These are phyloP conservation scores for Bugula neritina DNA, from an alignment of 2,888 invertebrate genomes.

Conservation along the genomic window DNA sequence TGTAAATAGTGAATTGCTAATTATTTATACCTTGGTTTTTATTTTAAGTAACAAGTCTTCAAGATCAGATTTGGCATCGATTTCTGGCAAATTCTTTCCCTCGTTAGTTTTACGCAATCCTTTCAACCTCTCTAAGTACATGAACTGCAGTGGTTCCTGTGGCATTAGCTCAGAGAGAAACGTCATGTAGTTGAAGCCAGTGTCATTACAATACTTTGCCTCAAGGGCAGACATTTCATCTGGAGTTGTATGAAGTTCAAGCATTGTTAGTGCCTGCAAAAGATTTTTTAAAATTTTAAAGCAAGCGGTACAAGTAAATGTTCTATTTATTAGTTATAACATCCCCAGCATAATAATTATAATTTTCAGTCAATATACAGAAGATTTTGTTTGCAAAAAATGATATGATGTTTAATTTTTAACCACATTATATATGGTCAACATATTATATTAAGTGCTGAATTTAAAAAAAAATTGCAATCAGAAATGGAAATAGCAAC, in stretches of 20 bases:
- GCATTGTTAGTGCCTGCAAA: constrained; percentile 39
- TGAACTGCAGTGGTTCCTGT: constrained; percentile 36
- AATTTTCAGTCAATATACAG: too few species aligned
- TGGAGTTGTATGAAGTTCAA: constrained; percentile 44
- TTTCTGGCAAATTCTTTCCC: constrained; percentile 36
- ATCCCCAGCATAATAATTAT: too few species aligned
- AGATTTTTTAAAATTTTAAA: too few species aligned
- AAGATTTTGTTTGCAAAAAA: too few species aligned
- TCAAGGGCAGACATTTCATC: constrained; percentile 48
- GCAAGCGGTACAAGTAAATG: too few species aligned
- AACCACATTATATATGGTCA: too few species aligned
- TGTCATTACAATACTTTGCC: constrained; percentile 49
- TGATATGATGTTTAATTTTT: too few species aligned
- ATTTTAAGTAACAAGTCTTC: constrained; percentile 48
- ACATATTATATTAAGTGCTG: too few species aligned
- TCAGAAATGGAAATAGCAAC: too few species aligned
- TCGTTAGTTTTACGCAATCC: constrained; percentile 38
- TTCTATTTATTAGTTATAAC: too few species aligned
- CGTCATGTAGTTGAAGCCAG: constrained; percentile 48
- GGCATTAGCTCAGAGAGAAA: constrained; percentile 50
- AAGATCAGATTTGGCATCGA: constrained; percentile 39
- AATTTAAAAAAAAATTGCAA: too few species aligned
- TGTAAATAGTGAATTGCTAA: too few species aligned
- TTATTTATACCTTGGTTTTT: constrained; percentile 53
- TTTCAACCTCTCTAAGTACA: constrained; percentile 45